These are phyloP conservation scores for Ostrea edulis DNA, from an alignment of 1,140 invertebrate species.

Conservation along the genomic window DNA sequence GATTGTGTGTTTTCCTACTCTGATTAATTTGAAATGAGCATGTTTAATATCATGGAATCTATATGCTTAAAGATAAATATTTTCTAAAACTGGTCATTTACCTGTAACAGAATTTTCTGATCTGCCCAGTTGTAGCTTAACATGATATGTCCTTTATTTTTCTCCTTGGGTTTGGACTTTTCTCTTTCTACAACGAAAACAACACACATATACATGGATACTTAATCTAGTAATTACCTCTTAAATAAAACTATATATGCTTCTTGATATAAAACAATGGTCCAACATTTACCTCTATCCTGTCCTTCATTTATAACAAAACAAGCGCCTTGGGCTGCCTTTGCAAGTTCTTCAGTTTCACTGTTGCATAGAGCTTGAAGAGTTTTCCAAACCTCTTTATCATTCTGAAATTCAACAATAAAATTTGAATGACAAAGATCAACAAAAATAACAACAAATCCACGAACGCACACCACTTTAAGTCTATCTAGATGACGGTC, in stretches of 20 bases:
- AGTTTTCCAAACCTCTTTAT: conserved; percentile 20
- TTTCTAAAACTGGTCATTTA: conserved; percentile 40
- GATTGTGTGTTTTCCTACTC: no score
- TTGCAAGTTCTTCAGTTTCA: neutral
- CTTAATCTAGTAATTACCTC: neutral
- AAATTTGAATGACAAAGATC: neutral
- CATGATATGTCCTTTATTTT: conserved; percentile 39
- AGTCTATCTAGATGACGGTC: neutral
- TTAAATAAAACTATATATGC: neutral
- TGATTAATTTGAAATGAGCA: no score
- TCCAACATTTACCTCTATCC: neutral
- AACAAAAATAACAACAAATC: neutral
- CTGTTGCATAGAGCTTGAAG: neutral
- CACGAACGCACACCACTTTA: neutral
- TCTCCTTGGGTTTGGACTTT: neutral
- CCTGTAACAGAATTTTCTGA: conserved; percentile 47
- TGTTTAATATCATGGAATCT: neutral
- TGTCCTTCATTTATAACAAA: conserved; percentile 11
- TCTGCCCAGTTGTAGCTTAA: conserved; percentile 47
- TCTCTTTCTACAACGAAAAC: neutral
- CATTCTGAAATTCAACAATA: neutral
- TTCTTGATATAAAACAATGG: no score
- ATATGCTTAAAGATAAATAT: neutral
- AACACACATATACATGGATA: neutral
- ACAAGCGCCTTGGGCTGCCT: neutral